phyloP scores from a whole-genome alignment of 2,113 vertebrate genomes.

The Megalops atlanticus region DNA sequence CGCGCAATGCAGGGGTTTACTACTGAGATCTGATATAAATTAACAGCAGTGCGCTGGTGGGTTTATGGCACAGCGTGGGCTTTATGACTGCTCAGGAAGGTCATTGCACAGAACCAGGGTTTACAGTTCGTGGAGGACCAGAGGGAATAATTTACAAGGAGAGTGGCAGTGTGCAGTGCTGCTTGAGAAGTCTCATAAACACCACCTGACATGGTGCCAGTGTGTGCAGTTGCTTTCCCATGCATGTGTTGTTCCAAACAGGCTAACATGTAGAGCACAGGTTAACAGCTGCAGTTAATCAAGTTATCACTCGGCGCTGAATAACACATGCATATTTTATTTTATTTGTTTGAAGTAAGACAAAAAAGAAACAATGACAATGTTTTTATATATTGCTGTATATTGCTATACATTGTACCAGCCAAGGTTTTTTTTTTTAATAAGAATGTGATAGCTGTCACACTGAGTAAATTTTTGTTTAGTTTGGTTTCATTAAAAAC shows the following conservation, averaged over 20 bases:
- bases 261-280: neutral
- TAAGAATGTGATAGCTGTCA: no score
- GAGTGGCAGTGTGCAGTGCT: constrained; percentile 19
- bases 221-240: neutral
- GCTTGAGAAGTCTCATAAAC: neutral
- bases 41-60: constrained; percentile 51
- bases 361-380: no score
- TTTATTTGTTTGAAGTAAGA: no score
- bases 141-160: constrained; percentile 52
- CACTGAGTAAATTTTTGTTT: neutral
- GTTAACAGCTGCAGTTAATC: neutral
- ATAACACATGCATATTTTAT: no score
- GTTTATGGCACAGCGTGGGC: constrained; percentile 55
- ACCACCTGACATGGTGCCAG: neutral
- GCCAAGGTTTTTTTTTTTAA: no score
- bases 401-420: no score
- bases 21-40: constrained; percentile 53
- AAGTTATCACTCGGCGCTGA: no score
- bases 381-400: no score
- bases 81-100: constrained; percentile 60
- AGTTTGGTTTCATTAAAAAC: neutral
- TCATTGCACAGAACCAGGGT: constrained; percentile 54
- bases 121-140: constrained; percentile 49
- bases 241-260: neutral
- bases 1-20: neutral